These are phyloP conservation scores for Acrocera orbiculus DNA, from an alignment of 2,888 invertebrate genomes.

Conservation along the genomic window DNA sequence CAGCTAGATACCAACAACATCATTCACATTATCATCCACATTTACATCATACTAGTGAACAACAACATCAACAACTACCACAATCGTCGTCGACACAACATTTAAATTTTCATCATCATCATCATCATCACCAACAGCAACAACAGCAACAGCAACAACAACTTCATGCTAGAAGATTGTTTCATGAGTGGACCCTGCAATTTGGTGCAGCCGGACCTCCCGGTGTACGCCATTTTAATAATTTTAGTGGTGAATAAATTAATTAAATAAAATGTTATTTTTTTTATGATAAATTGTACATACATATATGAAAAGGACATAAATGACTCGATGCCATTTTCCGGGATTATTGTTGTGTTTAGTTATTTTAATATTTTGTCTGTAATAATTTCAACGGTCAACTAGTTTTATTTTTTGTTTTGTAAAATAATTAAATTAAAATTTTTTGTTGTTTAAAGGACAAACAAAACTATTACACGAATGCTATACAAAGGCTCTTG, in stretches of 20 bases:
- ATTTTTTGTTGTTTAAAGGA: too few relatives aligned
- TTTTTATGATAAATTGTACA: too few relatives aligned
- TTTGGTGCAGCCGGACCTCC: slow-evolving; percentile 27
- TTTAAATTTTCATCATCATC: slow-evolving; percentile 28
- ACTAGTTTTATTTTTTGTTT: too few relatives aligned
- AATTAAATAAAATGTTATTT: slow-evolving; percentile 2
- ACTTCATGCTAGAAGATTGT: slow-evolving; percentile 28
- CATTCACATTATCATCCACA: slow-evolving; percentile 27
- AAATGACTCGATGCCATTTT: slow-evolving; percentile 5
- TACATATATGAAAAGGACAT: slow-evolving; percentile 2
- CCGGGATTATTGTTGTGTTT: too few relatives aligned
- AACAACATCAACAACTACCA: slow-evolving; percentile 15
- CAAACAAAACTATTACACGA: too few relatives aligned
- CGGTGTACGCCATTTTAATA: slow-evolving; percentile 29
- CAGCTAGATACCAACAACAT: slow-evolving; percentile 30
- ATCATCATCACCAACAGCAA: slow-evolving; percentile 27
- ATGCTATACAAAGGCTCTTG: too few relatives aligned
- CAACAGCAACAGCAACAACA: slow-evolving; percentile 33
- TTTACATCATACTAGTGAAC: slow-evolving; percentile 28
- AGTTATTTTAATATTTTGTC: too few relatives aligned
- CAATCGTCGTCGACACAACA: slow-evolving; percentile 26
- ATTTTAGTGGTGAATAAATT: slow-evolving; percentile 30
- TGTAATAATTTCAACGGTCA: too few relatives aligned
- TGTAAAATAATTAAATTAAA: too few relatives aligned
- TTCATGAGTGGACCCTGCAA: slow-evolving; percentile 32